Conservation (phyloP, 2,888 invertebrate species). For the Eupithecia insigniata region DNA sequence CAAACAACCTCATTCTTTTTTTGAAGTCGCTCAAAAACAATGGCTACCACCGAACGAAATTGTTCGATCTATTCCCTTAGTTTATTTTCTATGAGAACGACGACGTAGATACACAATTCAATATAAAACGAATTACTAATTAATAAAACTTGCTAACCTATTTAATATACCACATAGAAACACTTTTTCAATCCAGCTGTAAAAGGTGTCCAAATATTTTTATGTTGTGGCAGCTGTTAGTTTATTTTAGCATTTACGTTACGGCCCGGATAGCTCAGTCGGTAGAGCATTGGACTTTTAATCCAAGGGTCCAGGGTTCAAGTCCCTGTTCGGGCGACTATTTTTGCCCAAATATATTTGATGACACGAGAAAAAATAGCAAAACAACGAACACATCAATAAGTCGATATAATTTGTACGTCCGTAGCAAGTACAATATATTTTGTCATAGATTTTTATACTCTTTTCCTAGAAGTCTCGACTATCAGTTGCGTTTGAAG, state of each 20-base stretch:
- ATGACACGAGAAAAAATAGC: background rate
- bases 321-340: constrained; percentile 88
- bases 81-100: background rate
- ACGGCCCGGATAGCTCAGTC: constrained; percentile 89
- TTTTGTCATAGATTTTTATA: background rate
- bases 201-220: constrained; percentile 10
- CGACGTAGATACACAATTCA: background rate
- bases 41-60: background rate
- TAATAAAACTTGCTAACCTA: background rate
- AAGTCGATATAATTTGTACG: background rate
- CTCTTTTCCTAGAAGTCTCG: background rate
- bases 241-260: constrained; percentile 13
- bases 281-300: constrained; percentile 91
- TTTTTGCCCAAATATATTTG: constrained; percentile 26
- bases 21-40: too few relatives aligned
- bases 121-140: background rate
- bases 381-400: background rate
- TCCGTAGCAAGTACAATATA: background rate
- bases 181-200: constrained; percentile 10
- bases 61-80: background rate
- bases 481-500: background rate
- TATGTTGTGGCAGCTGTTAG: background rate
- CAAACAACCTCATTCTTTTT: too few relatives aligned
- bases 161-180: background rate
- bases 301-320: constrained; percentile 92